A percentile compares a stretch with the other conserved stretches of the same genome.
Evolutionary conservation across 2,113 vertebrate genomes (phyloP).

Genomic region (Misgurnus mizolepis): DNA sequence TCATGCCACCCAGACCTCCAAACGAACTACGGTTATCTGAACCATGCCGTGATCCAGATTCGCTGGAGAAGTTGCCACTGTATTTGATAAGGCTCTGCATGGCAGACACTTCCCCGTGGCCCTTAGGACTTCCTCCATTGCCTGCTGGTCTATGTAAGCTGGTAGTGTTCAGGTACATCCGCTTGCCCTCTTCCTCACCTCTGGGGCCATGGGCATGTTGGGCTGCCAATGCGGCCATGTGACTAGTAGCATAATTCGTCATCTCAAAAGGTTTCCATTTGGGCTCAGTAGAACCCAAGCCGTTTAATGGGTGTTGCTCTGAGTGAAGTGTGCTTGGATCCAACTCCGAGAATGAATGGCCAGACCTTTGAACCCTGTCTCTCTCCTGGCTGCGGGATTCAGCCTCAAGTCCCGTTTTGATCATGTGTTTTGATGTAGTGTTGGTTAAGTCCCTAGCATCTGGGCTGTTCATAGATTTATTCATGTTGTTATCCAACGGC

Average conservation of each 20-base stretch:
- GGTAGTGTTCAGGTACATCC: constrained; percentile 81
- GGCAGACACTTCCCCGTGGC: constrained; percentile 83
- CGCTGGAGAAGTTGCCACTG: constrained; percentile 91
- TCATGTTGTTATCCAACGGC: constrained; percentile 69
- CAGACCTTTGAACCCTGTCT: constrained; percentile 67
- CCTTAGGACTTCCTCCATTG: constrained; percentile 45
- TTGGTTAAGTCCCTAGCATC: constrained; percentile 74
- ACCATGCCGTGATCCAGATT: constrained; percentile 75
- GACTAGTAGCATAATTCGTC: constrained; percentile 87
- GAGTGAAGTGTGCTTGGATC: constrained; percentile 73
- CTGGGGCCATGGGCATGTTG: constrained; percentile 85
- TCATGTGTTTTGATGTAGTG: constrained; percentile 78
- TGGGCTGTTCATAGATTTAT: constrained; percentile 76
- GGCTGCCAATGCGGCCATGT: constrained; percentile 89
- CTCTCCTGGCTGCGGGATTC: constrained; percentile 75
- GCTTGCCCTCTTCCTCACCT: constrained; percentile 85
- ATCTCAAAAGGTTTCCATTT: constrained; percentile 94
- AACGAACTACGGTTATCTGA: constrained; percentile 85
- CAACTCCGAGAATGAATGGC: constrained; percentile 73
- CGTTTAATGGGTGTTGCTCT: constrained; percentile 65
- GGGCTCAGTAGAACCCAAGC: constrained; percentile 68
- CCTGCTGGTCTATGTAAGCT: constrained; percentile 71
- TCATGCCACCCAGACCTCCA: constrained; percentile 87
- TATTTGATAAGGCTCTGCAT: constrained; percentile 99
- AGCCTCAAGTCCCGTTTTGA: constrained; percentile 75